These are phyloP conservation scores for Semibalanus balanoides DNA, from an alignment of 1,140 invertebrate genomes.

Conservation along the genomic window DNA sequence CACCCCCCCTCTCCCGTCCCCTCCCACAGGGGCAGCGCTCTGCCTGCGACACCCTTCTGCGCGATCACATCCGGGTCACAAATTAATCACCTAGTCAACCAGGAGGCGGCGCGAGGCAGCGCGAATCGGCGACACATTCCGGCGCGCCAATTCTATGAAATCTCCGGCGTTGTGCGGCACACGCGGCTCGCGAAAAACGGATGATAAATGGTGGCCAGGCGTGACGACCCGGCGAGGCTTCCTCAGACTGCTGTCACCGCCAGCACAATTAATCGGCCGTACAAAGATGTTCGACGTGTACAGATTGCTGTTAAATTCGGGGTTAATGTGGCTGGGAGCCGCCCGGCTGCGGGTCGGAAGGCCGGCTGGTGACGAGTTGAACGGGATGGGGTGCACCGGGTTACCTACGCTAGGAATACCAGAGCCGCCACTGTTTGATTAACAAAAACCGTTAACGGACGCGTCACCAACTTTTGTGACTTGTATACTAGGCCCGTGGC, in stretches of 20 bases:
- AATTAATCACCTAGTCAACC: neutral
- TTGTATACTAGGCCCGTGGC: no score
- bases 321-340: neutral
- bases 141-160: neutral
- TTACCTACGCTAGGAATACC: no score
- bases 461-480: no score
- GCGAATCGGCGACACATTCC: neutral
- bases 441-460: no score
- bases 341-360: no score
- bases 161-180: neutral
- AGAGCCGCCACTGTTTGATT: no score
- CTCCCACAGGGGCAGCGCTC: no score
- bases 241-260: neutral
- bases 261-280: neutral
- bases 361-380: no score
- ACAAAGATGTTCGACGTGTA: neutral
- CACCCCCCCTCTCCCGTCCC: neutral
- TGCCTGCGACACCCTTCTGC: no score
- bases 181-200: neutral
- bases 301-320: conserved; percentile 2
- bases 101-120: neutral
- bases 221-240: neutral
- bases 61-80: no score
- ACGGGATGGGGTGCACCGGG: no score
- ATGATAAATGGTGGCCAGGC: neutral